Conservation (phyloP, 2,888 invertebrate genomes). For the Lucinisca nassula region DNA sequence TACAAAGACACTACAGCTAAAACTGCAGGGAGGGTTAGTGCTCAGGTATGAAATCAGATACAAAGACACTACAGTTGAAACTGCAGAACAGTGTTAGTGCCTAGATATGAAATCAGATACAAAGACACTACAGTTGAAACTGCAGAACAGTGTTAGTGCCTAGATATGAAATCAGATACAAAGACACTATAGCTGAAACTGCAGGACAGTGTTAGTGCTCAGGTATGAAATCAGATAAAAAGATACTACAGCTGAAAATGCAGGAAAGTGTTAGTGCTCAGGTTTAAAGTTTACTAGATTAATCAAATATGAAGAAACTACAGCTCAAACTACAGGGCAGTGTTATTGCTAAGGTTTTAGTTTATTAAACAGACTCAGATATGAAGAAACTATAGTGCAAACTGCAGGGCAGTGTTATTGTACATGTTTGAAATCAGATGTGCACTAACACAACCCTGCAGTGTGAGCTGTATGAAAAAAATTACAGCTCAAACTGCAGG, state of each 20-base stretch:
- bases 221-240: background rate
- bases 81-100: constrained; percentile 89
- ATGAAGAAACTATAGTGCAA: constrained; percentile 97
- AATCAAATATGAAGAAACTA: background rate
- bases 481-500: background rate
- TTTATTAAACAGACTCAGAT: too few relatives aligned
- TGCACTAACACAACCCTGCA: constrained; percentile 88
- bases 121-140: constrained; percentile 96
- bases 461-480: background rate
- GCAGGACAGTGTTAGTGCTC: background rate
- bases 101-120: constrained; percentile 92
- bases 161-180: constrained; percentile 76
- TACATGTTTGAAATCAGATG: constrained; percentile 92
- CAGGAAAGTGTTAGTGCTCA: background rate
- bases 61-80: constrained; percentile 97
- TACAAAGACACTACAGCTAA: constrained; percentile 97
- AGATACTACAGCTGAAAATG: background rate
- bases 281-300: too few relatives aligned
- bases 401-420: constrained; percentile 89
- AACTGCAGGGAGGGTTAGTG: constrained; percentile 90
- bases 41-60: constrained; percentile 92
- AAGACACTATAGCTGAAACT: background rate
- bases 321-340: background rate
- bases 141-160: constrained; percentile 89
- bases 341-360: constrained; percentile 85